These are phyloP conservation scores for Oedothorax gibbosus DNA, from an alignment of 1,140 invertebrate genomes.

Conservation along the genomic window DNA sequence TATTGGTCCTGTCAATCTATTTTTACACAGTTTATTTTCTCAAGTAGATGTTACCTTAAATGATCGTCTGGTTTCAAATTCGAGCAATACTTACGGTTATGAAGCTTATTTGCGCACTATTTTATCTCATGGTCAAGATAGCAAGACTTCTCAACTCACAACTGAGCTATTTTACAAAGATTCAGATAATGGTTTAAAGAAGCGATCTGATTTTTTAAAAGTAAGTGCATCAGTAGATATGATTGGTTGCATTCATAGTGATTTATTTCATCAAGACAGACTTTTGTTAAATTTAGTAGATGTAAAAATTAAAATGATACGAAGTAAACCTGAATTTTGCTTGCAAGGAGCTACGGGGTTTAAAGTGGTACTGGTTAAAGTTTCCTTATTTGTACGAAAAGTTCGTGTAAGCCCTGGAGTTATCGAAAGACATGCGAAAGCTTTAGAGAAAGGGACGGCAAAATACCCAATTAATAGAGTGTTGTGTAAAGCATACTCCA, in stretches of 20 bases:
- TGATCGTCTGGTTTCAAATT: background rate
- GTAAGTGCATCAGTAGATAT: background rate
- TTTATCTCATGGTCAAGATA: conserved; percentile 1
- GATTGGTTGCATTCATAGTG: background rate
- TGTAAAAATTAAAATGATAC: conserved; percentile 3
- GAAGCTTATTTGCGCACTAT: background rate
- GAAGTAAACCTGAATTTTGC: conserved; percentile 10
- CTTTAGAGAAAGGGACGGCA: conserved; percentile 12
- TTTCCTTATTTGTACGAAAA: conserved; percentile 11
- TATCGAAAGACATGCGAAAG: background rate
- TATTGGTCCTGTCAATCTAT: conserved; percentile 27
- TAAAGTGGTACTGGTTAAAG: background rate
- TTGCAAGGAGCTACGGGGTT: background rate
- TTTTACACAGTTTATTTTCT: conserved; percentile 19
- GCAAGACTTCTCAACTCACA: background rate
- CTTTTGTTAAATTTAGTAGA: background rate
- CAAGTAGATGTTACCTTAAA: conserved; percentile 27
- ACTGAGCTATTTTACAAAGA: conserved; percentile 23
- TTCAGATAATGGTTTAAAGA: background rate
- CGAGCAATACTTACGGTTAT: conserved; percentile 19
- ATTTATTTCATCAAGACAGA: background rate
- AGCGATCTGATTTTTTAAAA: background rate
- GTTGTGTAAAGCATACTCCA: conserved; percentile 11
- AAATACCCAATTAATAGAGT: conserved; percentile 19
- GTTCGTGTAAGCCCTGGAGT: conserved; percentile 1